Base-by-base conservation (phyloP, 2,888 invertebrate species). In the Eurytoma adleriae region DNA sequence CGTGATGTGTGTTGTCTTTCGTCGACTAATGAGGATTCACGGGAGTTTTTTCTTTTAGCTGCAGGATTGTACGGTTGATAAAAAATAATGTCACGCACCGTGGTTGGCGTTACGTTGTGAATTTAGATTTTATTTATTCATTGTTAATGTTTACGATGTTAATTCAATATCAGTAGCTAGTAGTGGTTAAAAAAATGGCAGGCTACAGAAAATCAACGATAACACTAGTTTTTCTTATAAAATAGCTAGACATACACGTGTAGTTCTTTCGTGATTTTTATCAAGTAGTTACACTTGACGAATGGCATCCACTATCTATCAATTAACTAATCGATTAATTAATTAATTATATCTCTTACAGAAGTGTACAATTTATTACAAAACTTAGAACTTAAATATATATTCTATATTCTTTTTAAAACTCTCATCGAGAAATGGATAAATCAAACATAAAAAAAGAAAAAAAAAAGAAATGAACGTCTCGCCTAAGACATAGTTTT, bases 331-430 rank as follows among this genome's bases (percentile, higher is more conserved):
- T 57, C 7, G 1, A 61, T 56, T 69, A 69, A 54, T 70, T 20
- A 70, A 40, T 74, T 79, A 62, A 50, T 70, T 75, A 75, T 40
- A 10, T 78, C 67, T 78, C 74, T 71, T 75, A 75, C 62, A 78
- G 62, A 76, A 76, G 79, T 82, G 64, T 79, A 82, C 81, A 82
- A 79, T 82, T 79, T 79, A 79, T 79, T 82, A 82, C 79, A 82
- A 79, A 18, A 79, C 76, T 79, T 82, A 82, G 14, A 78, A 48
- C 30, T 71, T 64, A 74, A 67, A 69, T 69, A 69, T 48, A 79
- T 57, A 64, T 66, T 30, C 56, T 62, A 66, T 79, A 78, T 77
- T 67, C 70, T 74, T 70, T 75, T 77, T 61, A 54, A 68, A 75
- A 75, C 30, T n/a, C n/a, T 61, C 48, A 57, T 73, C 7, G 52